Evolutionary conservation across 1,140 invertebrate genomes (phyloP).

Genomic region (Pogonomyrmex barbatus): DNA sequence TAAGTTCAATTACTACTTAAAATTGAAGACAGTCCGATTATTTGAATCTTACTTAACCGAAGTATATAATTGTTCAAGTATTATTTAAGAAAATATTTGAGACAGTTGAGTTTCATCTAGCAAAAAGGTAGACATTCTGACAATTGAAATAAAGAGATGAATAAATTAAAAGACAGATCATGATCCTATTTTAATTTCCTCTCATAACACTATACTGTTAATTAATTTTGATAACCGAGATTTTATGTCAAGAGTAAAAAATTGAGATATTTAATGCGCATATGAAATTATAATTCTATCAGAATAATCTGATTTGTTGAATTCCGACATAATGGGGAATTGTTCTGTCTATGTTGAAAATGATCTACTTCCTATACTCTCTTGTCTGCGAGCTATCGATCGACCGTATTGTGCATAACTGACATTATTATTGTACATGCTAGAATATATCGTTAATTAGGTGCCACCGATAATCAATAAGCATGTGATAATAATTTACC

Average conservation of each 20-base stretch:
- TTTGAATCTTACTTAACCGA: neutral
- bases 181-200: neutral
- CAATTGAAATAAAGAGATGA: neutral
- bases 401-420: constrained; percentile 2
- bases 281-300: constrained; percentile 20
- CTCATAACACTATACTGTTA: neutral
- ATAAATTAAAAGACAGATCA: neutral
- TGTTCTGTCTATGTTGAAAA: constrained; percentile 38
- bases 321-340: constrained; percentile 38
- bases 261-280: neutral
- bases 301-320: constrained; percentile 6
- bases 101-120: neutral
- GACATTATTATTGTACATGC: constrained; percentile 27
- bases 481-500: constrained; percentile 3
- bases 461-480: constrained; percentile 39
- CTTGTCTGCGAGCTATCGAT: constrained; percentile 48
- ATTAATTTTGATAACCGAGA: constrained; percentile 25
- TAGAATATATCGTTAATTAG: constrained; percentile 45
- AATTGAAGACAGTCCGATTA: neutral
- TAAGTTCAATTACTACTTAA: neutral
- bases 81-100: neutral
- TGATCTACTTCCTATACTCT: constrained; percentile 33
- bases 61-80: neutral
- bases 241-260: neutral
- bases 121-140: neutral